phyloP scores from a whole-genome alignment of 2,888 invertebrate species.

The Cabera pusaria region DNA sequence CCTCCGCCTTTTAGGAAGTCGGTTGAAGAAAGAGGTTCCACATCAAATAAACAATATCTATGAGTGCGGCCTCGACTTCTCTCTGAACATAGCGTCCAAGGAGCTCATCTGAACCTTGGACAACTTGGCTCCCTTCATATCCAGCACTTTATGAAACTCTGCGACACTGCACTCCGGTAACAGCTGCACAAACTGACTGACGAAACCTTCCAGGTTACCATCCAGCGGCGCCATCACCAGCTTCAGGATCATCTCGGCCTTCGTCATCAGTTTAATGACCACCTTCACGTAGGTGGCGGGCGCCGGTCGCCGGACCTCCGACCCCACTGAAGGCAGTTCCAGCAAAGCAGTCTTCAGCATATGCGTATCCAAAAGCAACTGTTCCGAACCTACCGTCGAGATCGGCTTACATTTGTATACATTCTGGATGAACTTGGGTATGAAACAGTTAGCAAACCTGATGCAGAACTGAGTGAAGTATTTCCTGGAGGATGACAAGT shows the following conservation, averaged over 20 bases:
- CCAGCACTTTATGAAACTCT: conserved; percentile 97
- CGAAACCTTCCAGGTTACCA: conserved; percentile 87
- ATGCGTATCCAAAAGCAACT: conserved; percentile 95
- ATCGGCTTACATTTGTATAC: conserved; percentile 96
- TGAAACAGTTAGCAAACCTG: conserved; percentile 97
- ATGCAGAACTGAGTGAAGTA: conserved; percentile 99
- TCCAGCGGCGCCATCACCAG: conserved; percentile 97
- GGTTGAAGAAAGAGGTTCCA: too few species aligned
- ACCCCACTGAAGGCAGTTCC: conserved; percentile 96
- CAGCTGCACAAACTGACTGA: conserved; percentile 94
- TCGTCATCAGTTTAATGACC: conserved; percentile 95
- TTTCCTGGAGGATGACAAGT: conserved; percentile 95
- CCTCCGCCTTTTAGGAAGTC: too few species aligned
- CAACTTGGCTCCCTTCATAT: conserved; percentile 93
- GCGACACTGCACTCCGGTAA: conserved; percentile 94
- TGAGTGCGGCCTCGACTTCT: conserved; percentile 34
- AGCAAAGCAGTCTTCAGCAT: conserved; percentile 96
- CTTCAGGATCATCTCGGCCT: conserved; percentile 99
- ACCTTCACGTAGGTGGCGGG: conserved; percentile 94
- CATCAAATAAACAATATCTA: too few species aligned
- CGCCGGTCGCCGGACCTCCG: conserved; percentile 93
- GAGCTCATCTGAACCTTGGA: conserved; percentile 56
- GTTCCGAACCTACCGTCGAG: conserved; percentile 96
- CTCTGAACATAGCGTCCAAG: conserved; percentile 57
- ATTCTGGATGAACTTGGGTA: conserved; percentile 96